phyloP scores from a whole-genome alignment of 2,113 vertebrate species.

The Stictonetta naevosa region DNA sequence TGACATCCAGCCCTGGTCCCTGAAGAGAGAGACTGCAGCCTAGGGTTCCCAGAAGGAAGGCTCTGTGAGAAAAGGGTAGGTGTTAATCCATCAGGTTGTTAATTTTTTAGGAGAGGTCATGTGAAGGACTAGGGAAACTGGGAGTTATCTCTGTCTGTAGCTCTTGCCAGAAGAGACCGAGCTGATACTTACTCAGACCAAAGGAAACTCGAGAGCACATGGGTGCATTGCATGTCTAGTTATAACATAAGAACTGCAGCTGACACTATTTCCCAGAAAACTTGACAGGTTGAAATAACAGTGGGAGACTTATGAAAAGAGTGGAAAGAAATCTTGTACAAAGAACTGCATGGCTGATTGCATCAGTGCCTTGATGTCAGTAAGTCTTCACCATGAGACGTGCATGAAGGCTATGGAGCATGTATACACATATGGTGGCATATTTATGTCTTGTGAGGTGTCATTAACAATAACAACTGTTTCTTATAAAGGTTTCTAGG shows the following conservation, averaged over 20 bases:
- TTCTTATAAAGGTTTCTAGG: not conserved
- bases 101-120: not conserved
- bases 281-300: constrained; percentile 38
- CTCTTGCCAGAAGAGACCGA: not conserved
- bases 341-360: constrained; percentile 20
- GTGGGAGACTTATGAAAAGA: constrained; percentile 12
- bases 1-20: fast-evolving
- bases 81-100: not conserved
- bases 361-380: not conserved
- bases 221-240: not conserved
- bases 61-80: not conserved
- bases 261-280: constrained; percentile 8
- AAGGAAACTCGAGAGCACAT: not conserved
- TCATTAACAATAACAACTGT: not conserved
- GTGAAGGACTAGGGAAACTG: not conserved
- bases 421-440: not conserved
- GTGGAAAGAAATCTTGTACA: not conserved
- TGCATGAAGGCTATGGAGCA: not conserved
- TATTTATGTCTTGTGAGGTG: not conserved
- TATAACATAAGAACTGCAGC: not conserved
- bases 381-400: not conserved
- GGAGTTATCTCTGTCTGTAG: not conserved
- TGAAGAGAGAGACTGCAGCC: not conserved
- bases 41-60: not conserved
- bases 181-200: not conserved